Percentiles rank a stretch among this genome's conserved stretches.
Evolutionary conservation across 2,113 vertebrate genomes (phyloP).

Genomic region (Gymnarchus niloticus): DNA sequence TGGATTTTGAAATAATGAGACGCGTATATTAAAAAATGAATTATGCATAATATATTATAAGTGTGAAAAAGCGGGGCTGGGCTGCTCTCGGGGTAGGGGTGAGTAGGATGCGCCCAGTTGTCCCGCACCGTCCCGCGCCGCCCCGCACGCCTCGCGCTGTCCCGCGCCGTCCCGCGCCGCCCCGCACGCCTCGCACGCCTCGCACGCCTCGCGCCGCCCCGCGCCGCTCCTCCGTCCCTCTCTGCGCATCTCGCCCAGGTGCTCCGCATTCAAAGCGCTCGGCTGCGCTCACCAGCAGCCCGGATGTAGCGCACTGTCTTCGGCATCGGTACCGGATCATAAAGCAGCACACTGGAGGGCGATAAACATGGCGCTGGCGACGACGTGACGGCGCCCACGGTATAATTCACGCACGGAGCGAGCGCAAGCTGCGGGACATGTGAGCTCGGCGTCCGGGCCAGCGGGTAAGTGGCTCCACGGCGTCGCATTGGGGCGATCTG

Average conservation of each 20-base stretch:
- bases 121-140: background rate
- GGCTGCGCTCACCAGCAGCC: constrained; percentile 36
- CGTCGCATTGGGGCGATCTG: constrained; percentile 17
- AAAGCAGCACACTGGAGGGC: constrained; percentile 22
- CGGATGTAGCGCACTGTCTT: constrained; percentile 41
- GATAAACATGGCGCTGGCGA: constrained; percentile 42
- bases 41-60: background rate
- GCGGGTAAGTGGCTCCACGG: constrained; percentile 37
- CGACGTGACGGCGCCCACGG: constrained; percentile 28
- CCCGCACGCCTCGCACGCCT: background rate
- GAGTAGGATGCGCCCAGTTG: constrained; percentile 2
- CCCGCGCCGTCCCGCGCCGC: constrained; percentile 1
- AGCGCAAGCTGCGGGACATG: constrained; percentile 31
- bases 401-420: constrained; percentile 1
- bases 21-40: background rate
- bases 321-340: constrained; percentile 25
- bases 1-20: background rate
- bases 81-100: background rate
- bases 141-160: no score
- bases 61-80: background rate
- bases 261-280: constrained; percentile 24
- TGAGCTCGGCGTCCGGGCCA: constrained; percentile 29
- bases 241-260: constrained; percentile 28
- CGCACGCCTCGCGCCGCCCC: no score
- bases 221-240: constrained; percentile 10